phyloP scores from a whole-genome alignment of 2,113 vertebrate species.

The Brienomyrus longianalis region DNA sequence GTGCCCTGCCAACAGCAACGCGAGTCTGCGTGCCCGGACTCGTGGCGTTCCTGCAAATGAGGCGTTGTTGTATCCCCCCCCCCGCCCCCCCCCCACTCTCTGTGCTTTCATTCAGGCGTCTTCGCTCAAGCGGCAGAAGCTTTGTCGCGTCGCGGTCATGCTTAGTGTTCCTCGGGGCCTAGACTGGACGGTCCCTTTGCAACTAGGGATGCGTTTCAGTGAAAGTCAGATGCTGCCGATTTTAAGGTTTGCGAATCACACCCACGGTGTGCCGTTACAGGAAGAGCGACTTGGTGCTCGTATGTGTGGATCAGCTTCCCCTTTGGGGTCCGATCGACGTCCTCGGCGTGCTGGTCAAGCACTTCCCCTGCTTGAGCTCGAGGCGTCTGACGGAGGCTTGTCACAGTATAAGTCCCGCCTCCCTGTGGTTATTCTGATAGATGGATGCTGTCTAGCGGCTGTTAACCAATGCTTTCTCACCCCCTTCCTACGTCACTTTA shows the following conservation, averaged over 20 bases:
- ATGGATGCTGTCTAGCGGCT: background rate
- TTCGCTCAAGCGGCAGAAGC: background rate
- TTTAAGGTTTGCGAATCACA: background rate
- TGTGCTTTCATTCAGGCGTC: background rate
- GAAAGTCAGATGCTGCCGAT: background rate
- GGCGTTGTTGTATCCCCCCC: background rate
- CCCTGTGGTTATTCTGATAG: background rate
- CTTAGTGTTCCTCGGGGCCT: background rate
- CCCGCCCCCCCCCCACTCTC: background rate
- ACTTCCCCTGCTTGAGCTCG: background rate
- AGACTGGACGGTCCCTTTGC: background rate
- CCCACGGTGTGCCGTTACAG: background rate
- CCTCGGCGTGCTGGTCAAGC: background rate
- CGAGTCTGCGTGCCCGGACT: conserved; percentile 52
- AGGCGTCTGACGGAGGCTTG: background rate
- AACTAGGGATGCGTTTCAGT: background rate
- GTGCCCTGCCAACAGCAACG: conserved; percentile 32
- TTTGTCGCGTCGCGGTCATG: background rate
- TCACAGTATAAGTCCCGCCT: background rate
- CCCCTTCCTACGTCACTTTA: background rate
- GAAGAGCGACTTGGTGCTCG: background rate
- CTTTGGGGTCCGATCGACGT: background rate
- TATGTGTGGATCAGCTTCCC: background rate
- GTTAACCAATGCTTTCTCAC: background rate
- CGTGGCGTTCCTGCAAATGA: conserved; percentile 44